A percentile compares a stretch with the other conserved stretches of the same genome.
Evolutionary conservation across 2,797 vertebrate species (phyloP).

Genomic region (Pogonophryne albipinna): DNA sequence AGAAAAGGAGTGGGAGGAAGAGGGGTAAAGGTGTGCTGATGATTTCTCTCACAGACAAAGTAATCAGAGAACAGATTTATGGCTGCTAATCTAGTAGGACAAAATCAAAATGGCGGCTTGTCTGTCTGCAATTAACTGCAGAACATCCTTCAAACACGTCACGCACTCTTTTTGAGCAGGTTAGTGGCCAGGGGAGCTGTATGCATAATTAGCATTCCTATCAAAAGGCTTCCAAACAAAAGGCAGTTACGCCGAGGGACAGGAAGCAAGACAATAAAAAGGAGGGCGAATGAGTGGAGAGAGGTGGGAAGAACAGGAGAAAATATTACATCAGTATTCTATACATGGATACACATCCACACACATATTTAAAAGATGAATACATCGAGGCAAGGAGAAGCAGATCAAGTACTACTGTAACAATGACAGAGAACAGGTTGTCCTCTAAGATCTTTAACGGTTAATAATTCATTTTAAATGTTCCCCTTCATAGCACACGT

Average conservation of each 20-base stretch:
- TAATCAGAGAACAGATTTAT: slow-evolving; percentile 46
- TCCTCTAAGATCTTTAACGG: slow-evolving; percentile 21
- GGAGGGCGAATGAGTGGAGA: slow-evolving; percentile 28
- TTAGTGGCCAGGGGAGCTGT: slow-evolving; percentile 51
- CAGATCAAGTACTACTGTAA: slow-evolving; percentile 17
- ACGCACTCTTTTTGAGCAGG: slow-evolving; percentile 35
- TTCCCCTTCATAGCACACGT: neutral
- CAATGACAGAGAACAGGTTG: slow-evolving; percentile 14
- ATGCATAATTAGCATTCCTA: slow-evolving; percentile 46
- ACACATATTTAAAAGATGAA: slow-evolving; percentile 42
- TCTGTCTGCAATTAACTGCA: slow-evolving; percentile 21
- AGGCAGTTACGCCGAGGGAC: slow-evolving; percentile 45
- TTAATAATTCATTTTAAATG: slow-evolving; percentile 4
- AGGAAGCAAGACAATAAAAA: slow-evolving; percentile 34
- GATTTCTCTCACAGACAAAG: slow-evolving; percentile 45
- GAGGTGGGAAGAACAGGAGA: slow-evolving; percentile 36
- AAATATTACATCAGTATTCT: slow-evolving; percentile 49
- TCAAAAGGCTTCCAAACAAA: slow-evolving; percentile 60
- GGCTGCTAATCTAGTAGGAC: slow-evolving; percentile 47
- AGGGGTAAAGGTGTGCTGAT: slow-evolving; percentile 41
- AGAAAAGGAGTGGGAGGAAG: slow-evolving; percentile 7
- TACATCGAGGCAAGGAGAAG: slow-evolving; percentile 25
- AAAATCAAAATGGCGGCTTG: slow-evolving; percentile 37
- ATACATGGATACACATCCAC: slow-evolving; percentile 15
- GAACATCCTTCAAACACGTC: slow-evolving; percentile 42